Evolutionary conservation across 37 sponge, comb jelly and placozoan genomes (phyloP).

Genomic region (Halisarca cf. caerulea): DNA sequence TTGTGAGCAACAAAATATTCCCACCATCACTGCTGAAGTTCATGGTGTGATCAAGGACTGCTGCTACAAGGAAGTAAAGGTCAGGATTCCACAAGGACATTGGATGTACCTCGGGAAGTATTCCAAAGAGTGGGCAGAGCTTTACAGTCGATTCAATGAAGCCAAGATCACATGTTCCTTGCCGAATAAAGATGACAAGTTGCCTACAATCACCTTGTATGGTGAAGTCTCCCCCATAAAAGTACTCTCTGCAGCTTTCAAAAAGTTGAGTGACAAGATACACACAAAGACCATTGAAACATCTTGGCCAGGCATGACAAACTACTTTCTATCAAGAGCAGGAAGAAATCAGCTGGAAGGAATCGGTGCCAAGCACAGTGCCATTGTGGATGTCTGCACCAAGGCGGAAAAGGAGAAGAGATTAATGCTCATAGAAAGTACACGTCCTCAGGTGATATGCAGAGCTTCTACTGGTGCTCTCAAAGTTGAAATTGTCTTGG

Average conservation of each 20-base stretch:
- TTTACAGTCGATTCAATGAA: background rate
- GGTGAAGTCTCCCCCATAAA: background rate
- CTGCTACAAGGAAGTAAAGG: slow-evolving; percentile 4
- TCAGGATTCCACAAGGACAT: background rate
- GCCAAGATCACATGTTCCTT: too few relatives aligned
- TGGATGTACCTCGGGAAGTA: background rate
- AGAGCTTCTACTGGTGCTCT: background rate
- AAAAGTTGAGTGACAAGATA: background rate
- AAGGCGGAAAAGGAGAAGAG: background rate
- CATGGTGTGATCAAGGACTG: background rate
- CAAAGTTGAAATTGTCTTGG: slow-evolving; percentile 4
- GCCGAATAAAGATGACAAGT: too few relatives aligned
- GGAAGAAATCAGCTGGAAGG: background rate
- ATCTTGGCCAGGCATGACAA: background rate
- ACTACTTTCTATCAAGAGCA: slow-evolving; percentile 1
- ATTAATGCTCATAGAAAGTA: too few relatives aligned
- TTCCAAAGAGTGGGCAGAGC: background rate
- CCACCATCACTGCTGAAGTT: background rate
- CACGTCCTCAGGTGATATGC: background rate
- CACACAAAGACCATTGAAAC: too few relatives aligned
- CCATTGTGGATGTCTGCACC: background rate
- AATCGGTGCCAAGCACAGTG: background rate
- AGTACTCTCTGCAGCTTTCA: background rate
- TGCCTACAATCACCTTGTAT: background rate
- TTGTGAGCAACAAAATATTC: background rate